These are phyloP conservation scores for Casuarius casuarius DNA, from an alignment of 2,113 vertebrate species.

Conservation along the genomic window DNA sequence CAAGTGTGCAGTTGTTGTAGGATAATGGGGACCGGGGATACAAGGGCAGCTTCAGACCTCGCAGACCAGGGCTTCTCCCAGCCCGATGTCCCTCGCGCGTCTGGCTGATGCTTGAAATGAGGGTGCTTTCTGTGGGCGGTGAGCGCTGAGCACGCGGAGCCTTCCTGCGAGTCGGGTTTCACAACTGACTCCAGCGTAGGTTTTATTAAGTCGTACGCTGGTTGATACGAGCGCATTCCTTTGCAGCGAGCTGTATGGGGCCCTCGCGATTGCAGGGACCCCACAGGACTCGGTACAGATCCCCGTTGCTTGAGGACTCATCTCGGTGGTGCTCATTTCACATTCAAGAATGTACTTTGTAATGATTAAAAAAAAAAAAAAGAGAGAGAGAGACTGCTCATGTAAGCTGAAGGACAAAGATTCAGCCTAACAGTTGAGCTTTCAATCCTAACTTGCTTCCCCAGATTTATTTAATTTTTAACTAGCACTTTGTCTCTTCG, in stretches of 20 bases:
- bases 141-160: neutral
- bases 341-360: neutral
- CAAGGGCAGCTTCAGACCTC: neutral
- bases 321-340: neutral
- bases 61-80: neutral
- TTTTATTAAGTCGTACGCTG: rapidly evolving
- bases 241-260: neutral
- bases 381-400: neutral
- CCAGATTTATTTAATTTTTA: neutral
- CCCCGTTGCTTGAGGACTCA: neutral
- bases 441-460: neutral
- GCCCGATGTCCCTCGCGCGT: neutral
- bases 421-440: neutral
- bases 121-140: neutral
- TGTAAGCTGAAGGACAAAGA: neutral
- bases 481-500: neutral
- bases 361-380: neutral
- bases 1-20: neutral
- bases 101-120: neutral
- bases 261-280: neutral
- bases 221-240: neutral
- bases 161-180: neutral
- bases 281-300: neutral
- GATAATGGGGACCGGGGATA: neutral
- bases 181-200: neutral